Evolutionary conservation across 2,113 vertebrate species (phyloP), one percentile per base, ranked within the genome.

Genomic region (Xenotilapia leptura): DNA sequence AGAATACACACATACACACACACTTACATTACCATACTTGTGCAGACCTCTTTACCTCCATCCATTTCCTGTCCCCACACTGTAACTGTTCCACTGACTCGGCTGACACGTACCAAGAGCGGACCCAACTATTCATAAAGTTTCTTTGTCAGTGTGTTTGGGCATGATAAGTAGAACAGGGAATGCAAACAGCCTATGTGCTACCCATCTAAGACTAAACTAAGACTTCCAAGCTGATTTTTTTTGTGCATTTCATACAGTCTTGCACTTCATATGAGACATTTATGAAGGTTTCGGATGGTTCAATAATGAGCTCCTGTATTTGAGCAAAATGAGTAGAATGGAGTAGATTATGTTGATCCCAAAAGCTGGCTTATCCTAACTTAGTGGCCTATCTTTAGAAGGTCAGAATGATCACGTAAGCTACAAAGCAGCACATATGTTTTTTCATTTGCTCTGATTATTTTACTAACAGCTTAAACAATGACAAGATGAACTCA

Each of bases 171-270:
- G 70, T 19, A 17, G 70, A 75, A 47, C 6, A 28, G 14, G 9
- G 14, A 14, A 28, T 13, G 26, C 45, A n/a, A 79, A 79, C 73
- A 33, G 86, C 79, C 82, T 77, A 56, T 56, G 70, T 87, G 85
- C 79, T 91, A 87, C 88, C 87, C 90, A 60, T 60, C 15, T 60
- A 60, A 60, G 3, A 58, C 55, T 58, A 58, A 90, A 92, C 91
- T 93, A 68, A 92, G 81, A 92, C 88, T 60, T 82, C 40, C 79
- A 88, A 91, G 90, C 86, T 89, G 88, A 90, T 89, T n/a, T 84
- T 84, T 60, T 92, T 88, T 88, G 79, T 60, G 82, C 87, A 42
- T 80, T 86, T 51, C 36, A 17, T 36, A 36, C 49, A 54, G 40
- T 45, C 40, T 28, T 70, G 54, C 15, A 42, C 26, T 49, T 80